Conservation (phyloP, 1,140 invertebrate species). For the silkworm (Bombyx mori) region DNA sequence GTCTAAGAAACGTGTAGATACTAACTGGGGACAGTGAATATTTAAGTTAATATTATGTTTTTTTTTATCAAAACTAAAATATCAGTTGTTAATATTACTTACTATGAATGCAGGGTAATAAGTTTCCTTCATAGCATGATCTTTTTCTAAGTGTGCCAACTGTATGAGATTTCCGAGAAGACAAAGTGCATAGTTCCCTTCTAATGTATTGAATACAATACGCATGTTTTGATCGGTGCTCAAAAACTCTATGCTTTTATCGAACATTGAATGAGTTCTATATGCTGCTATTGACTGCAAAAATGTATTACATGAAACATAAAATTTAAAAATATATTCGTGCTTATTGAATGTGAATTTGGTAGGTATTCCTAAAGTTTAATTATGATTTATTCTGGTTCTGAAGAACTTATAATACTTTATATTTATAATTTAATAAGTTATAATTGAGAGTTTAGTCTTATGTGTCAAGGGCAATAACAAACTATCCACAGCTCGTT, state of each 20-base stretch:
- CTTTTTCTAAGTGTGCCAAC: constrained; percentile 81
- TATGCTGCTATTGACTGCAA: constrained; percentile 77
- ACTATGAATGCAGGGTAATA: constrained; percentile 82
- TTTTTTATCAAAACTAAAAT: no score
- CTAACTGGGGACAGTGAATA: constrained; percentile 71
- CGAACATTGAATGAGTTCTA: constrained; percentile 79
- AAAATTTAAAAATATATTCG: no score
- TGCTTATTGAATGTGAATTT: no score
- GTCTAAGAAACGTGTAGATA: constrained; percentile 85
- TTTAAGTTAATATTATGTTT: no score
- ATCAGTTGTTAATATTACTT: constrained; percentile 28
- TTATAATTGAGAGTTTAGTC: no score
- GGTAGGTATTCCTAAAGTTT: no score
- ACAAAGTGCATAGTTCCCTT: constrained; percentile 90
- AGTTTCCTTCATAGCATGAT: constrained; percentile 73
- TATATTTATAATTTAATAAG: no score
- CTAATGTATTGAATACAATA: constrained; percentile 89
- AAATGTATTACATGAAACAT: not conserved
- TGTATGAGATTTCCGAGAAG: constrained; percentile 85
- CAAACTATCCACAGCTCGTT: no score
- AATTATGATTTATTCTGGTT: no score
- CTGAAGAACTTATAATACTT: no score
- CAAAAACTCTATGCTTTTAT: constrained; percentile 81
- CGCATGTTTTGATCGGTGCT: constrained; percentile 86
- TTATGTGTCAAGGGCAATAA: no score